phyloP scores from a whole-genome alignment of 1,140 invertebrate genomes.

The Hylaeus anthracinus region DNA sequence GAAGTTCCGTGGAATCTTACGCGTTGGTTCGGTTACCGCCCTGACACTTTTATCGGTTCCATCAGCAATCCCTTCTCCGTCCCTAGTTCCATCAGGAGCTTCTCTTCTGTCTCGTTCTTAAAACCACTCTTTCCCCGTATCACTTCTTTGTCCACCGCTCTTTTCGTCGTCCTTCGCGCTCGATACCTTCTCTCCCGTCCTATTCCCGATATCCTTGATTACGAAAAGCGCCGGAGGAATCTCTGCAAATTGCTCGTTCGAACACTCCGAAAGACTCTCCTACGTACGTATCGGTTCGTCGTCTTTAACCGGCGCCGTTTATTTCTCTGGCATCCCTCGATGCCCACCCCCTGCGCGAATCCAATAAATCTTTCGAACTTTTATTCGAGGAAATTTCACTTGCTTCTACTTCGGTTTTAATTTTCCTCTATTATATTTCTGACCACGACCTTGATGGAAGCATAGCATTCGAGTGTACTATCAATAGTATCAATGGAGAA shows the following conservation, averaged over 20 bases:
- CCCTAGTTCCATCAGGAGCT: background rate
- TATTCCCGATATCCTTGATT: conserved; percentile 31
- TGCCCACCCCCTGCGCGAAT: background rate
- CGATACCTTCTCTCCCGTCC: background rate
- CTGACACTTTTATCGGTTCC: conserved; percentile 51
- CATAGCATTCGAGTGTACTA: no score
- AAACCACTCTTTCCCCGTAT: background rate
- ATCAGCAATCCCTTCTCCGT: conserved; percentile 2
- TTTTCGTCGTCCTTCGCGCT: background rate
- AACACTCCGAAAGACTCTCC: background rate
- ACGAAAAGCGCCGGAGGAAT: conserved; percentile 33
- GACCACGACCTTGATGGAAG: no score
- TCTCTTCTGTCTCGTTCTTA: background rate
- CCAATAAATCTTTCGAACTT: background rate
- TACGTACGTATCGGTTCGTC: background rate
- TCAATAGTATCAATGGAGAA: no score
- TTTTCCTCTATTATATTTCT: no score
- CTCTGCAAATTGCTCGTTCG: conserved; percentile 28
- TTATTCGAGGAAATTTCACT: background rate
- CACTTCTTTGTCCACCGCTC: background rate
- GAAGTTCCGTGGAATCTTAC: conserved; percentile 26
- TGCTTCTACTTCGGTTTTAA: background rate
- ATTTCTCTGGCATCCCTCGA: background rate
- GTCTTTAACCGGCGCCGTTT: background rate
- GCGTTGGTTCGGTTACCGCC: conserved; percentile 21